phyloP scores from a whole-genome alignment of 2,113 vertebrate genomes.

The Microcebus murinus region DNA sequence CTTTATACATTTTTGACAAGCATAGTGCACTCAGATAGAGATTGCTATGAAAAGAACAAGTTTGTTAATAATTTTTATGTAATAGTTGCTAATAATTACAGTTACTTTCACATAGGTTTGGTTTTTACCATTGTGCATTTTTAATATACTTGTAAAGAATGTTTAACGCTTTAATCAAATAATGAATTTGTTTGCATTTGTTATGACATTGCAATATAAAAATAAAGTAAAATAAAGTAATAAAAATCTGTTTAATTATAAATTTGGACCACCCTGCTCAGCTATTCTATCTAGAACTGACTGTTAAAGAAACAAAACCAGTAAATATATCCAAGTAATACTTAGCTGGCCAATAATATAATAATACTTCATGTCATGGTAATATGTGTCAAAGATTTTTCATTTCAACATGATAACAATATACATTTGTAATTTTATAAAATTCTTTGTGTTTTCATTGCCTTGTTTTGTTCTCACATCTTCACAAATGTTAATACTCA shows the following conservation, averaged over 20 bases:
- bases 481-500: background rate
- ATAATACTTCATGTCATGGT: background rate
- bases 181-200: slow-evolving; percentile 57
- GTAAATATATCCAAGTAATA: background rate
- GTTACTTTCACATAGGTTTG: slow-evolving; percentile 51
- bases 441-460: background rate
- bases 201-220: slow-evolving; percentile 72
- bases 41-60: slow-evolving; percentile 75
- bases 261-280: background rate
- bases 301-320: slow-evolving; percentile 19
- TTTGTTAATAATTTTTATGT: slow-evolving; percentile 82
- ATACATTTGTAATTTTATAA: background rate
- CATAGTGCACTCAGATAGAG: slow-evolving; percentile 46
- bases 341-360: background rate
- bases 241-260: slow-evolving; percentile 70
- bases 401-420: background rate
- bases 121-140: slow-evolving; percentile 78
- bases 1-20: slow-evolving; percentile 80
- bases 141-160: slow-evolving; percentile 76
- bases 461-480: background rate
- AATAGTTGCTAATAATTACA: slow-evolving; percentile 80
- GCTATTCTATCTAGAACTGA: background rate
- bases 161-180: slow-evolving; percentile 75
- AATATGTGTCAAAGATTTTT: background rate
- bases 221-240: slow-evolving; percentile 54